A percentile compares a stretch with the other conserved stretches of the same genome.
Conservation (phyloP, 53 echinoderm and acorn worm species). For the Temnopleurus reevesii region DNA sequence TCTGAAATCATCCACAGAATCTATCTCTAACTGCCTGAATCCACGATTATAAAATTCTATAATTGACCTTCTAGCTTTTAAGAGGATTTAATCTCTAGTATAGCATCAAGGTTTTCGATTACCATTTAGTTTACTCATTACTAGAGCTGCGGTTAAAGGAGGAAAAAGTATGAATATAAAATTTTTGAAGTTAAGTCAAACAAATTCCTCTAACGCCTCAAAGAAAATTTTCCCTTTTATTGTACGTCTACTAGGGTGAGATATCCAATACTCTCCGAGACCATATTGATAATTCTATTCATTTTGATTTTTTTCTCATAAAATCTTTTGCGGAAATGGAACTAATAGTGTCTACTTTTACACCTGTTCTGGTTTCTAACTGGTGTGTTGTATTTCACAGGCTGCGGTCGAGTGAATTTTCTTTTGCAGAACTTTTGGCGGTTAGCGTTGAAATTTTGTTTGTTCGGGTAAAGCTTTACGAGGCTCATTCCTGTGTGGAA, state of each 20-base stretch:
- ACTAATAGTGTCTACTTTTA: neutral
- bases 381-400: neutral
- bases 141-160: slow-evolving; percentile 9
- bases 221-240: slow-evolving; percentile 8
- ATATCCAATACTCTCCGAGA: neutral
- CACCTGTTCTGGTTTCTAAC: neutral
- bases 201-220: neutral
- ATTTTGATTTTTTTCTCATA: neutral
- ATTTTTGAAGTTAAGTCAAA: neutral
- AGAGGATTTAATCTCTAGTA: too few relatives aligned
- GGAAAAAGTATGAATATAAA: slow-evolving; percentile 16
- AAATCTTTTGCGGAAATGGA: neutral
- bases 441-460: neutral
- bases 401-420: neutral
- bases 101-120: too few relatives aligned
- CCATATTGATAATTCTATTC: slow-evolving; percentile 11
- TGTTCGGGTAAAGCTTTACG: neutral
- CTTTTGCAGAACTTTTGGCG: neutral
- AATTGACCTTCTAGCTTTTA: too few relatives aligned
- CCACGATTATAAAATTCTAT: too few relatives aligned
- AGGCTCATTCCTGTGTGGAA: neutral
- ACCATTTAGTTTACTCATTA: too few relatives aligned
- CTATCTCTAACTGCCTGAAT: too few relatives aligned
- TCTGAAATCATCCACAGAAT: too few relatives aligned
- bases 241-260: neutral